Evolutionary conservation across 1,140 invertebrate genomes (phyloP), one percentile per base, ranked within the genome.

Genomic region (Helicoverpa armigera): DNA sequence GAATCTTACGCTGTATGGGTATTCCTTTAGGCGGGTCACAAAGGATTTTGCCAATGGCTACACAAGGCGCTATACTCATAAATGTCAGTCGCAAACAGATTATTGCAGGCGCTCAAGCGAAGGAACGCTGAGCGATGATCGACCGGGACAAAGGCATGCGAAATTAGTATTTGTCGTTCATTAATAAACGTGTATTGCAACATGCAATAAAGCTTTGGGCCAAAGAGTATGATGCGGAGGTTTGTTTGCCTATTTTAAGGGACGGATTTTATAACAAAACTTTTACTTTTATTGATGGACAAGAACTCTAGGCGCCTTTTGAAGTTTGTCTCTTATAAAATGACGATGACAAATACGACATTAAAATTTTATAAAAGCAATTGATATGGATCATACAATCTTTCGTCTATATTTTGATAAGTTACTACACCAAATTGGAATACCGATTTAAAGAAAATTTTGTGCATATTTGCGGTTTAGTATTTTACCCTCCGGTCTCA

Each of bases 141-240:
- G 65, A 61, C 80, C 77, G 61, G 50, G 69, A 80, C 90, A 90
- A 90, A 90, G 90, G 90, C 86, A 87, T 83, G 83, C 82, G 87
- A 88, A 90, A 91, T 91, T 91, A 89, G 87, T 88, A 89, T 91
- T 87, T 90, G 86, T 86, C 88, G 87, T 88, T 88, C 87, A 89
- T 88, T 91, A 90, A 91, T 90, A 90, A 86, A 85, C 82, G 86
- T 86, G 77, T 82, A 85, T 89, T 88, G 85, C 80, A 85, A 82
- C 83, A 78, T 83, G 87, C 83, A 79, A 82, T 87, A 85, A 81
- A 74, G 76, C 73, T 81, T 81, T 73, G 63, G n/a, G 78, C 13
- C 88, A 87, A 85, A 90, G 86, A 90, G 81, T 80, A 89, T 78
- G 11, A 48, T 43, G 29, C 4, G n/a, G 16, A 16, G 14, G 14